Evolutionary conservation across 2,797 vertebrate species (phyloP).

Genomic region (Mionectes olivaceus): DNA sequence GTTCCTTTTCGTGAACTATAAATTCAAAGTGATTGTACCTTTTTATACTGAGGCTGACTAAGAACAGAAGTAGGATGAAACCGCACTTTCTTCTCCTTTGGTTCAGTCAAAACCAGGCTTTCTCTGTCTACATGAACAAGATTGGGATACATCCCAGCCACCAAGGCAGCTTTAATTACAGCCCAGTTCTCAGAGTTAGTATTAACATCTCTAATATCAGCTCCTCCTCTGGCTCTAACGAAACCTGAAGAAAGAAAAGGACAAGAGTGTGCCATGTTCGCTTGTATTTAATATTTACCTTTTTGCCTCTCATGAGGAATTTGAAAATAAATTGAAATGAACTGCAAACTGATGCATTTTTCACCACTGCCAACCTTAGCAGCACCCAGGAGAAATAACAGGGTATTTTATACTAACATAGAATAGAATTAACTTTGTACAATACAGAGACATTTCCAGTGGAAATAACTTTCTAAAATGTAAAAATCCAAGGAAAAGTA

Average conservation of each 20-base stretch:
- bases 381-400: not conserved
- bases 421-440: not conserved
- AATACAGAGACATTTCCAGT: not conserved
- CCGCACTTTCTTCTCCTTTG: conserved; percentile 88
- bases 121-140: conserved; percentile 87
- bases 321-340: not conserved
- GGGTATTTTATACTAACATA: not conserved
- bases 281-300: not conserved
- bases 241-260: conserved; percentile 83
- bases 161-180: conserved; percentile 93
- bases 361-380: not conserved
- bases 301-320: not conserved
- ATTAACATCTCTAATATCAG: conserved; percentile 93
- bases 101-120: conserved; percentile 77
- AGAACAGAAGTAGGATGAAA: conserved; percentile 92
- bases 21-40: conserved; percentile 80
- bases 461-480: not conserved
- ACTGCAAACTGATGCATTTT: not conserved
- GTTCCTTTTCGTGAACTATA: not conserved
- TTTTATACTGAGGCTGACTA: conserved; percentile 86
- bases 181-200: conserved; percentile 97
- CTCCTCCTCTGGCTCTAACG: conserved; percentile 88
- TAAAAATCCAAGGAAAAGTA: not conserved
- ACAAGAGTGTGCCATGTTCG: not conserved
- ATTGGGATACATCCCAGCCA: conserved; percentile 95